Conservation (phyloP, 2,888 invertebrate species). For the Cyrtodaria siliqua region DNA sequence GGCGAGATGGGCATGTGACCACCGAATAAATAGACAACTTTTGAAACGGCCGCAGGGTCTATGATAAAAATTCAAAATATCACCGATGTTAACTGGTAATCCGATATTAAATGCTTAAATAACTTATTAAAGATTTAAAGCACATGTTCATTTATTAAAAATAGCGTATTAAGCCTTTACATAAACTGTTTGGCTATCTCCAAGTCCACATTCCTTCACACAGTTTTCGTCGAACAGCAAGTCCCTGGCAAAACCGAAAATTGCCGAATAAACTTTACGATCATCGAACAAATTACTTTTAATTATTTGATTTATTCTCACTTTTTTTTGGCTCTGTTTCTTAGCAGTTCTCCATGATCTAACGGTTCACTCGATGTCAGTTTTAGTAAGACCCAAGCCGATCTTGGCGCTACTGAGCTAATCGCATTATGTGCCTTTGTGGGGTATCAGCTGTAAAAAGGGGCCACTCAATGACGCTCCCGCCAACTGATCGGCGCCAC, state of each 20-base stretch:
- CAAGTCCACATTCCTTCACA: slow-evolving; percentile 6
- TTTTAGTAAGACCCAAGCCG: slow-evolving; percentile 15
- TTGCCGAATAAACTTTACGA: slow-evolving; percentile 31
- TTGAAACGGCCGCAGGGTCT: too few relatives aligned
- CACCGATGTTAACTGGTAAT: too few relatives aligned
- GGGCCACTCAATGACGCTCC: slow-evolving; percentile 60
- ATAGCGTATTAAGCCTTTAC: too few relatives aligned
- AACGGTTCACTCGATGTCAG: slow-evolving; percentile 1
- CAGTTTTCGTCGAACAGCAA: not conserved
- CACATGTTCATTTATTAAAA: too few relatives aligned
- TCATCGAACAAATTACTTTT: not conserved
- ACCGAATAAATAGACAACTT: too few relatives aligned
- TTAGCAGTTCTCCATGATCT: slow-evolving; percentile 27
- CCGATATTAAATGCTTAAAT: too few relatives aligned
- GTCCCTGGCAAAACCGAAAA: slow-evolving; percentile 30
- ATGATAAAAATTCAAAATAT: too few relatives aligned
- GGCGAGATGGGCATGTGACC: too few relatives aligned
- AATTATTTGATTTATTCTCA: not conserved
- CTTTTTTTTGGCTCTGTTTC: not conserved
- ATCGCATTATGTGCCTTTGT: slow-evolving; percentile 21
- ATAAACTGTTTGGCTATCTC: too few relatives aligned
- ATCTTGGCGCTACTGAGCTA: slow-evolving; percentile 55
- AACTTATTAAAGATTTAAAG: too few relatives aligned
- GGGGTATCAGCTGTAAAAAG: slow-evolving; percentile 41
- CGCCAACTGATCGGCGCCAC: slow-evolving; percentile 59